Base-by-base conservation (phyloP, 2,888 invertebrate genomes). In the Hylaea fasciaria region DNA sequence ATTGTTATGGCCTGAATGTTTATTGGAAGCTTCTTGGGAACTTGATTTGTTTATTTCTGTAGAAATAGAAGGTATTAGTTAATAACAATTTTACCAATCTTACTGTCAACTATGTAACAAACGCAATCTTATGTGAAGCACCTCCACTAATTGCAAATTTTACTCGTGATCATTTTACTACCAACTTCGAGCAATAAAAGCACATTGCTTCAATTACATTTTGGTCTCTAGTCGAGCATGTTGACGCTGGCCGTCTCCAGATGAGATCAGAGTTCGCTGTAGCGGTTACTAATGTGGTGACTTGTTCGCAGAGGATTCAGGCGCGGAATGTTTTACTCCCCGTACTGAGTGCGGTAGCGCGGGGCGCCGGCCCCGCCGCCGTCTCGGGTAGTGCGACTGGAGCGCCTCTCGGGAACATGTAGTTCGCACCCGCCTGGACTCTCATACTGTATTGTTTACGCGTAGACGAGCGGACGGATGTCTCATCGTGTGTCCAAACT, bases 311-410 rank as follows among this genome's bases (percentile, higher is more conserved):
- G 95, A 94, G 94, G 93, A 83, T 94, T 91, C 91, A 94, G 95
- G 88, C 94, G 95, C 85, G 95, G 95, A 85, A 86, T 85, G 78
- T 95, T 94, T 93, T 95, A 94, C 90, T 92, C 93, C 82, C 95
- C 95, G 72, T 95, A 95, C 94, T 95, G 94, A 95, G 91, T 83
- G 83, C 78, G 85, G 85, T 82, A 81, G 81, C 73, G 79, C 80
- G 82, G 70, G 66, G 52, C n/a, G 43, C 51, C 46, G 9, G 71
- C 70, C 61, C 37, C 73, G 74, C 74, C 73, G 70, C 66, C 73
- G 71, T 71, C 14, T 40, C 11, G 13, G 2, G 40, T 14, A 40
- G 40, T 14, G 40, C 40, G 70, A 35, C 40, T 29, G 62, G 40
- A 22, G 54, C 58, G 32, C 12, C 39, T 39, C n/a, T 12, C 4